Base-by-base conservation (phyloP, 2,113 vertebrate genomes). In the Centropus bengalensis region DNA sequence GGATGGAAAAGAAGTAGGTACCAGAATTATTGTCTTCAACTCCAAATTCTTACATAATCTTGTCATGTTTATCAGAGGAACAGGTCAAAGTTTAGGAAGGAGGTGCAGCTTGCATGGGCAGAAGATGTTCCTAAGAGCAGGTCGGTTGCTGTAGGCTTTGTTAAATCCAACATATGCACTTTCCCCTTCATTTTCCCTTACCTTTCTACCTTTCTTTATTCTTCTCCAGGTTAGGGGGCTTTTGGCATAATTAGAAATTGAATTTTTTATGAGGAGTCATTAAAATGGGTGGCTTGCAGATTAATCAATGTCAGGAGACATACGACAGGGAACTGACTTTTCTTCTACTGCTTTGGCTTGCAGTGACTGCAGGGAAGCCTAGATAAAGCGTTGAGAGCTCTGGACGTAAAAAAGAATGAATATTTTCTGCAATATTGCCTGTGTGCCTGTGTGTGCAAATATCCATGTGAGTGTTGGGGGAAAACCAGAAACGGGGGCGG, bases 181-280 rank as follows among this genome's bases (percentile, higher is more conserved):
- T 88, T 92, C n/a, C 76, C 83, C 11, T 30, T 66, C 40, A 71
- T 52, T 79, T 70, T 84, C 16, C 58, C 62, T 74, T 89, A 6
- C 44, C 44, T 91, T 93, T 95, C 67, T 85, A 40, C 86, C 83
- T 85, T 68, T 95, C 96, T 96, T 96, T 97, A 94, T 95, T 93
- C 62, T 96, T 97, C 85, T 92, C 54, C 89, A 94, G 96, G 96
- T 98, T 97, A 97, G 94, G 96, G 76, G 96, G 87, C 95, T 97
- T 97, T 95, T 63, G 94, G 95, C 95, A 94, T 98, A 98, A 99
- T 99, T 99, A 99, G 98, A 98, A 98, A 96, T 80, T 98, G 97
- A 98, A 99, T 99, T 98, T 99, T 99, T 99, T 97, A 99, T 98
- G 97, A 97, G 95, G 84, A 97, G 73, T 93, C 97, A 97, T 98